These are phyloP conservation scores for Pseudomyrmex gracilis DNA, from an alignment of 1,140 invertebrate species.

Conservation along the genomic window DNA sequence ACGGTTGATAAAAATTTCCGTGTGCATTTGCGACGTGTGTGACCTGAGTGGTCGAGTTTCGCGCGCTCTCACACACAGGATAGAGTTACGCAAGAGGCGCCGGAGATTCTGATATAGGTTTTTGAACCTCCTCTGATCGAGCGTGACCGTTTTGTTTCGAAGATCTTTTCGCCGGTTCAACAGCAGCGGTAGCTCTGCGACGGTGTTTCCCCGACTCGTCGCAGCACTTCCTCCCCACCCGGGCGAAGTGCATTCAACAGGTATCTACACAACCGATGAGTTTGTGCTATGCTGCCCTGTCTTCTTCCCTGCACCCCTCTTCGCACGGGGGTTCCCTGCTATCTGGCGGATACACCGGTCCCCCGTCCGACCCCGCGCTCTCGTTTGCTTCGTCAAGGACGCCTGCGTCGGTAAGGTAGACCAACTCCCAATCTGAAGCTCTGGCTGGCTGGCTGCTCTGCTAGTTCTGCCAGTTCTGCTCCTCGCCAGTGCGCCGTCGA, in stretches of 20 bases:
- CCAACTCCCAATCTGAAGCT: conserved; percentile 21
- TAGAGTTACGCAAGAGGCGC: not conserved
- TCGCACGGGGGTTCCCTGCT: conserved; percentile 20
- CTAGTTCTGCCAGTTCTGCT: not conserved
- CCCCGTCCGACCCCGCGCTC: conserved; percentile 17
- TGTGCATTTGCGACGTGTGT: too few relatives aligned
- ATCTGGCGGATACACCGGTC: conserved; percentile 10
- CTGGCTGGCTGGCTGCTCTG: conserved; percentile 9
- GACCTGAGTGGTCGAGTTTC: not conserved
- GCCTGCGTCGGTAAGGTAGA: conserved; percentile 62
- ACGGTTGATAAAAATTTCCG: too few relatives aligned
- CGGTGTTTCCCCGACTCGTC: conserved; percentile 22
- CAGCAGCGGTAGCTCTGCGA: not conserved
- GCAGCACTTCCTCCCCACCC: conserved; percentile 30
- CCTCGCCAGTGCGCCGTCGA: conserved; percentile 62
- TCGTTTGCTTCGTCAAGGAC: conserved; percentile 31
- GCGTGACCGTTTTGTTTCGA: conserved; percentile 59
- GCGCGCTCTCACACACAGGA: not conserved
- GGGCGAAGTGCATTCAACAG: conserved; percentile 61
- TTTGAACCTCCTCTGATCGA: conserved; percentile 53
- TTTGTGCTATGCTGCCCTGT: conserved; percentile 45
- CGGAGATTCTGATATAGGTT: not conserved
- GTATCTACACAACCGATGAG: conserved; percentile 68
- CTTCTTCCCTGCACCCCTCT: not conserved
- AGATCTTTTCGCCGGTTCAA: conserved; percentile 34